Evolutionary conservation across 2,888 invertebrate species (phyloP).

Genomic region (Folsomia manolachei): DNA sequence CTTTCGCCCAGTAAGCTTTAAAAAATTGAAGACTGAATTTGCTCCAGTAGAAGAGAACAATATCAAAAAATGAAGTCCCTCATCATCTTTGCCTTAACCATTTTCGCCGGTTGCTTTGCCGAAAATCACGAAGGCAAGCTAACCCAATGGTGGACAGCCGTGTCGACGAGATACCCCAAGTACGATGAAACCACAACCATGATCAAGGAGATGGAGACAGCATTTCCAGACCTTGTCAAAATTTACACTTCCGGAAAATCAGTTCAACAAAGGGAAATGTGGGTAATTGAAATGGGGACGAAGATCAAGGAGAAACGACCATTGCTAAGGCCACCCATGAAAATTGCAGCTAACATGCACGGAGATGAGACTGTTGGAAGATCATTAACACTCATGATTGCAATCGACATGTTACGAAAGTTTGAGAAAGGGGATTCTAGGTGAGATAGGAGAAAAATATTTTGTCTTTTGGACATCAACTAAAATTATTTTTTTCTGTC

Average conservation of each 20-base stretch:
- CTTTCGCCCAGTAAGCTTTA: not conserved
- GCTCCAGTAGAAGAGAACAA: no score
- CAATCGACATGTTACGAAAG: constrained; percentile 71
- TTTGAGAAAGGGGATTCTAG: constrained; percentile 38
- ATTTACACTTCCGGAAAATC: constrained; percentile 79
- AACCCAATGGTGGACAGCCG: constrained; percentile 36
- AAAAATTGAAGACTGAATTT: not conserved
- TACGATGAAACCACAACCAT: constrained; percentile 69
- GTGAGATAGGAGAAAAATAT: constrained; percentile 28
- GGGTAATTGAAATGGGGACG: constrained; percentile 75
- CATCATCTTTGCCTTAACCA: not conserved
- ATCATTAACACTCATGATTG: constrained; percentile 76
- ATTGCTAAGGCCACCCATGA: constrained; percentile 79
- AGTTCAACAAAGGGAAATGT: constrained; percentile 73
- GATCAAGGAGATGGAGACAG: constrained; percentile 62
- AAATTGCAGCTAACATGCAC: constrained; percentile 95
- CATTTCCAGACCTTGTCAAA: constrained; percentile 68
- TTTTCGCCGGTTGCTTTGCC: not conserved
- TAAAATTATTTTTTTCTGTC: not conserved
- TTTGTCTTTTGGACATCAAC: no score
- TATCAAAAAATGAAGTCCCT: constrained; percentile 4
- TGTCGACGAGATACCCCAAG: constrained; percentile 60
- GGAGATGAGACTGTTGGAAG: constrained; percentile 90
- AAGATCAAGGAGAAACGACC: constrained; percentile 60
- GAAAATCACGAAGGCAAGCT: not conserved